These are phyloP conservation scores for Capromys pilorides DNA, from an alignment of 2,797 vertebrate genomes.

Conservation along the genomic window DNA sequence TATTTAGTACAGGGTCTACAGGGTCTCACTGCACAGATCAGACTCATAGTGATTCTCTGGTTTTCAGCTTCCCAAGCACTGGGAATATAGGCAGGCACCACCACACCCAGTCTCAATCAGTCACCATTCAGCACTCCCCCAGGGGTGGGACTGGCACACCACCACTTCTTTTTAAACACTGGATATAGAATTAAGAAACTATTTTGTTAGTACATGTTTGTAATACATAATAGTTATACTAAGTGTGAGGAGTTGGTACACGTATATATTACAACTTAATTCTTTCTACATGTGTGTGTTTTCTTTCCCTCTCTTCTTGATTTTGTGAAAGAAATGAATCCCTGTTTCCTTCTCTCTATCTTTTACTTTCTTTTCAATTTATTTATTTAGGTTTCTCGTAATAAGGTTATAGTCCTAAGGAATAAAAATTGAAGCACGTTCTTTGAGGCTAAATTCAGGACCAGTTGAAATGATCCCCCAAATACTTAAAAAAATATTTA, in stretches of 20 bases:
- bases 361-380: neutral
- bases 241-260: neutral
- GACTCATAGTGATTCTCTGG: too few species aligned
- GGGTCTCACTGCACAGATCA: too few species aligned
- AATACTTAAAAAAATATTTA: too few species aligned
- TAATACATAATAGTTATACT: neutral
- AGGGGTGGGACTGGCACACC: too few species aligned
- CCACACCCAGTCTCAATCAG: too few species aligned
- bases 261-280: neutral
- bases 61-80: too few species aligned
- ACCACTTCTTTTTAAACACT: conserved; percentile 39
- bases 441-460: neutral
- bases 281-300: neutral
- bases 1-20: too few species aligned
- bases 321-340: neutral
- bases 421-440: conserved; percentile 37
- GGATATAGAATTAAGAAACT: conserved; percentile 44
- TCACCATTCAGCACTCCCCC: too few species aligned
- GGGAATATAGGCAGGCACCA: too few species aligned
- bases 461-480: neutral
- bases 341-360: neutral
- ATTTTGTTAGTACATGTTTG: neutral
- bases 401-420: conserved; percentile 47
- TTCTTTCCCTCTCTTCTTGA: neutral
- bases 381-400: neutral